Base-by-base conservation (phyloP, 2,797 vertebrate genomes). In the Microctenopoma lineatum region DNA sequence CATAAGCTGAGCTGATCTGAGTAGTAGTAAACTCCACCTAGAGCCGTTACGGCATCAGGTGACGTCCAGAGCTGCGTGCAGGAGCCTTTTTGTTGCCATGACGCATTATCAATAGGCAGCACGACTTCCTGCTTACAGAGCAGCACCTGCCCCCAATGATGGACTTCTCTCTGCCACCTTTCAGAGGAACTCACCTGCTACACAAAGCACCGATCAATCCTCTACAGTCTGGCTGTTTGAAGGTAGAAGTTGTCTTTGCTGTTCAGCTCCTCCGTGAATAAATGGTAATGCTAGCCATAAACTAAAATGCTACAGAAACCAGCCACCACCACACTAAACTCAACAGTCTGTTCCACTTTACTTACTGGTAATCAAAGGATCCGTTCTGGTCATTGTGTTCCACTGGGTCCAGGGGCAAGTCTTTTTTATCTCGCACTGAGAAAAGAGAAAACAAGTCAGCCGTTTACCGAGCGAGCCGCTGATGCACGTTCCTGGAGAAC, bases 361-460 rank as follows among this genome's bases (percentile, higher is more conserved):
- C 94, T 48, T 93, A 99, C 97, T 97, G 97, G 93, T 98, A 99
- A 90, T 99, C 97, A 52, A 98, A 98, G 0, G 97, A 99, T 56
- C 97, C 97, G 0, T 99, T 96, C 60, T 96, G 96, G 73, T 97
- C 96, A 62, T 99, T 99, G 83, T 96, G 96, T 80, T 97, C 97
- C 67, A 98, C 96, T 0, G 93, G 90, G 7, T 97, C 97, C 66
- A 98, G 89, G 0, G 97, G 95, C 7, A 98, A 95, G 4, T 98
- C 97, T 90, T 98, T 98, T 85, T 98, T 98, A 75, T 98, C 97
- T 80, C 97, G 94, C 10, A 98, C 97, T 99, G 79, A 66, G 66
- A 25, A 77, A 15, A 72, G 50, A 38, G 29, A 32, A 32, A 32
- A 32, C 29, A 29, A 14, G 55, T 53, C 5, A 47, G 18, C 5